Evolutionary conservation across 30 jellyfish, hydroid and myxozoan genomes (phyloP).

Genomic region (Phacellophora camtschatica): DNA sequence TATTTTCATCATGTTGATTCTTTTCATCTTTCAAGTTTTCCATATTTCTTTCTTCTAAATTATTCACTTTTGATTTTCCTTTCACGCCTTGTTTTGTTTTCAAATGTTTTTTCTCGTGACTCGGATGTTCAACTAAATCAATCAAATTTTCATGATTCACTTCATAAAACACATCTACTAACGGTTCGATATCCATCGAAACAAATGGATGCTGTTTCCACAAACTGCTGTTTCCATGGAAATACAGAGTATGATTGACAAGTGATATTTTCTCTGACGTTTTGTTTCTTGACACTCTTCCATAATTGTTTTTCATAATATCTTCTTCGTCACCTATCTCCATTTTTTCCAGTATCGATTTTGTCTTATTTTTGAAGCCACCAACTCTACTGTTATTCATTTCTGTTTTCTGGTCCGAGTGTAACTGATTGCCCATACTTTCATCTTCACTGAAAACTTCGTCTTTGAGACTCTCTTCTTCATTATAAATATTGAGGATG

Average conservation of each 20-base stretch:
- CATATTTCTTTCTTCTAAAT: neutral
- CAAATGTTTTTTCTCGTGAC: neutral
- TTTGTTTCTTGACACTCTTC: neutral
- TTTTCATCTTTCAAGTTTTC: neutral
- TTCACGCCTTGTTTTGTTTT: neutral
- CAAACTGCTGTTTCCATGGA: conserved; percentile 57
- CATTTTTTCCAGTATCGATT: neutral
- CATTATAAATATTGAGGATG: conserved; percentile 5
- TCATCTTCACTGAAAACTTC: neutral
- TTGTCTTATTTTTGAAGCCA: neutral
- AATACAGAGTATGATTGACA: conserved; percentile 14
- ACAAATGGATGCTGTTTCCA: conserved; percentile 61
- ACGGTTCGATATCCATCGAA: conserved; percentile 53
- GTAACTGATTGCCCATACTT: neutral
- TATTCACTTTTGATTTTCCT: neutral
- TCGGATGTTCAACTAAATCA: conserved; percentile 31
- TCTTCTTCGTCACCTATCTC: neutral
- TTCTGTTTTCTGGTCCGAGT: neutral
- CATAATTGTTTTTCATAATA: neutral
- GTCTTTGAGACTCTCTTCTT: conserved; percentile 32
- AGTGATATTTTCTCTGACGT: neutral
- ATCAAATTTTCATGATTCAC: conserved; percentile 46
- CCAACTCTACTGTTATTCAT: neutral
- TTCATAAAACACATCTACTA: conserved; percentile 41
- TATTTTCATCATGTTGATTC: neutral